Evolutionary conservation across 2,888 invertebrate genomes (phyloP).

Genomic region (Tineola bisselliella): DNA sequence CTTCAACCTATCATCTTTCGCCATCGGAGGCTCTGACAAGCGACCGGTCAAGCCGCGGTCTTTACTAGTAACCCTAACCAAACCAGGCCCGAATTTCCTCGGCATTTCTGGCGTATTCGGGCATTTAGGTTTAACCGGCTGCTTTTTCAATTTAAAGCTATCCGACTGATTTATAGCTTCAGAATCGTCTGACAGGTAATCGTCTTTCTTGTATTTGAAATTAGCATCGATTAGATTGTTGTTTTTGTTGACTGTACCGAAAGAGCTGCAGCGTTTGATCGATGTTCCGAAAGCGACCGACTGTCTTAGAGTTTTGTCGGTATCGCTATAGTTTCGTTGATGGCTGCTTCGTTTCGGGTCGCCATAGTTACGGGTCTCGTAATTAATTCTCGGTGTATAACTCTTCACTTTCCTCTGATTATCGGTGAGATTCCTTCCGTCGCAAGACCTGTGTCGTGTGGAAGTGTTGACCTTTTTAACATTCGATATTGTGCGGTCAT

Average conservation of each 20-base stretch:
- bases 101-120: constrained; percentile 72
- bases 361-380: constrained; percentile 48
- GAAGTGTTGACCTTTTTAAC: constrained; percentile 41
- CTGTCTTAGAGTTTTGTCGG: constrained; percentile 28
- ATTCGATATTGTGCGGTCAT: constrained; percentile 56
- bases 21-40: constrained; percentile 62
- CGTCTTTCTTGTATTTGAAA: constrained; percentile 38
- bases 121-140: constrained; percentile 60
- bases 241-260: constrained; percentile 61
- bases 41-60: constrained; percentile 70
- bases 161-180: constrained; percentile 50
- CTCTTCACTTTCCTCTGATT: not conserved
- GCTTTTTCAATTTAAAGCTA: constrained; percentile 71
- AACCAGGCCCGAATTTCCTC: constrained; percentile 65
- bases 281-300: constrained; percentile 44
- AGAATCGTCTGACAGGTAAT: constrained; percentile 48
- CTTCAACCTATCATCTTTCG: constrained; percentile 43
- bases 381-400: constrained; percentile 37
- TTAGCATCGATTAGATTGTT: constrained; percentile 45
- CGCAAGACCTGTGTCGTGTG: constrained; percentile 63
- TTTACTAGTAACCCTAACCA: constrained; percentile 48
- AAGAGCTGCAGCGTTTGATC: constrained; percentile 75
- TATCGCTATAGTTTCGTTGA: constrained; percentile 38
- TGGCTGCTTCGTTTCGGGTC: constrained; percentile 35
- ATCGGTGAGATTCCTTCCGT: constrained; percentile 35